A percentile compares a stretch with the other conserved stretches of the same genome.
Evolutionary conservation across 1,140 invertebrate species (phyloP).

Genomic region (Sogatella furcifera): DNA sequence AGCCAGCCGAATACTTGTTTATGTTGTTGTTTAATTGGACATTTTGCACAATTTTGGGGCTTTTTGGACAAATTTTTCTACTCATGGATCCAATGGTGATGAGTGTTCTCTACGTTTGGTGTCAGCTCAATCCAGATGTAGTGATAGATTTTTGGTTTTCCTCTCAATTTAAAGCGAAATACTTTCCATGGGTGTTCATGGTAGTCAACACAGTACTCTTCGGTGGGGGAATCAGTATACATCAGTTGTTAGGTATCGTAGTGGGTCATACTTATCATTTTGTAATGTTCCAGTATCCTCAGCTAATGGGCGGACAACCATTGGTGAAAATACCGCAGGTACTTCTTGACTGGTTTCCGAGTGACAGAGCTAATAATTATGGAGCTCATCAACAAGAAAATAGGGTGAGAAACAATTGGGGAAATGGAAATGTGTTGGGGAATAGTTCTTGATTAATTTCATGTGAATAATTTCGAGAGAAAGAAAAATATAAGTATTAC

Average conservation of each 20-base stretch:
- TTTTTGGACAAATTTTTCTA: slow-evolving; percentile 61
- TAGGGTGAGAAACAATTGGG: neutral
- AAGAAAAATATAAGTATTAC: no score
- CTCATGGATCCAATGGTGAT: slow-evolving; percentile 98
- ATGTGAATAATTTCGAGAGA: no score
- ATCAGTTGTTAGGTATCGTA: slow-evolving; percentile 85
- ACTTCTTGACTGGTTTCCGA: slow-evolving; percentile 41
- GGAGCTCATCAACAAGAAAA: no score
- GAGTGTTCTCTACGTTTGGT: slow-evolving; percentile 95
- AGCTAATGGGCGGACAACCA: slow-evolving; percentile 77
- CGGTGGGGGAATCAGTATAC: slow-evolving; percentile 64
- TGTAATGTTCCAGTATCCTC: slow-evolving; percentile 92
- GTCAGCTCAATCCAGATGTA: slow-evolving; percentile 91
- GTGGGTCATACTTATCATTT: slow-evolving; percentile 96
- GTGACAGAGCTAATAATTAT: no score
- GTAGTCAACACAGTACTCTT: slow-evolving; percentile 87
- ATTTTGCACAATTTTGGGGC: slow-evolving; percentile 64
- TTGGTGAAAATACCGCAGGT: slow-evolving; percentile 77
- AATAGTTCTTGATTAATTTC: no score
- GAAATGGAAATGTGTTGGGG: no score
- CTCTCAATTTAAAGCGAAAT: slow-evolving; percentile 95
- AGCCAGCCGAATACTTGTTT: slow-evolving; percentile 92
- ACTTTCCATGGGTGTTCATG: slow-evolving; percentile 94
- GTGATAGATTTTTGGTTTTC: slow-evolving; percentile 99
- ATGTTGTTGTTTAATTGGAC: slow-evolving; percentile 90